Conservation (phyloP, 2,113 vertebrate species). For the Dicentrarchus labrax region DNA sequence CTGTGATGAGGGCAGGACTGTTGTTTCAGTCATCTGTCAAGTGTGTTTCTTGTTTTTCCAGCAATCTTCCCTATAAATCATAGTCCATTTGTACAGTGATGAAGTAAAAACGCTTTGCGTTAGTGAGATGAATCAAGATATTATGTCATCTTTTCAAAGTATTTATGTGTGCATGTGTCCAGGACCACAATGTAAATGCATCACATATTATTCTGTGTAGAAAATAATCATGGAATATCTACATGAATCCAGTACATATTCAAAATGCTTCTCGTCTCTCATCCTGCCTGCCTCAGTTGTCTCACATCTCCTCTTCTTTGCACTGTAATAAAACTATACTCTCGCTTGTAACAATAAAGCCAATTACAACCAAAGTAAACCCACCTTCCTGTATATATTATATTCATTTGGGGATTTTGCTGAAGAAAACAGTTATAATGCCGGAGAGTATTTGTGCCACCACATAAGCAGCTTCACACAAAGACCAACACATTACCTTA, state of each 20-base stretch:
- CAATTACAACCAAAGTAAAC: constrained; percentile 26
- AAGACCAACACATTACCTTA: constrained; percentile 37
- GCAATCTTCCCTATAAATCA: not conserved
- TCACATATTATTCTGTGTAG: not conserved
- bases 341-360: not conserved
- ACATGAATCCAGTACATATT: constrained; percentile 17
- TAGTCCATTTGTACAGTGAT: not conserved
- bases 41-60: not conserved
- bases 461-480: constrained; percentile 32
- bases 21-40: not conserved
- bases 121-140: not conserved
- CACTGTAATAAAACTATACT: not conserved
- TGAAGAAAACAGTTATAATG: constrained; percentile 21
- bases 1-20: not conserved
- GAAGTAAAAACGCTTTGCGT: not conserved
- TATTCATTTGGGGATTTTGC: constrained; percentile 22
- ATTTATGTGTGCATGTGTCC: not conserved
- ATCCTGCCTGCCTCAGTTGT: not conserved
- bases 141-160: not conserved
- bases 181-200: not conserved
- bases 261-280: not conserved
- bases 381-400: constrained; percentile 10
- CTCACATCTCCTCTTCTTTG: not conserved
- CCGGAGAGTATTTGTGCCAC: not conserved
- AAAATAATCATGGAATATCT: not conserved